phyloP scores from a whole-genome alignment of 2,113 vertebrate genomes.

The Pleuronectes platessa region DNA sequence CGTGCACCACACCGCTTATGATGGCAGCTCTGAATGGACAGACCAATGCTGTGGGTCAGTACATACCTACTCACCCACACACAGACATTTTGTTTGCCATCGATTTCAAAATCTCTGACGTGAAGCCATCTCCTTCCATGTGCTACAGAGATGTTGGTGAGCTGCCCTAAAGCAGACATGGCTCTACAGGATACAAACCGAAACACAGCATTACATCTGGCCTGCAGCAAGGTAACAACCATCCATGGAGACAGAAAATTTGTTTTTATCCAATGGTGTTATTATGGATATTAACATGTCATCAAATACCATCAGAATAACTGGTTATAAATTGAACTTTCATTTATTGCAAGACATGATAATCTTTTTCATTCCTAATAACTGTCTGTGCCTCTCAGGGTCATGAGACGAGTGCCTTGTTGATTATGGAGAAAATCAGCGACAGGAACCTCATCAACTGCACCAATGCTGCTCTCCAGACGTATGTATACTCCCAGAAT shows the following conservation, averaged over 20 bases:
- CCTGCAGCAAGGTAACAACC: constrained; percentile 92
- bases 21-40: constrained; percentile 98
- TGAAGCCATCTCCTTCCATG: constrained; percentile 10
- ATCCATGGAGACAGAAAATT: too few species aligned
- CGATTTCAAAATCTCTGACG: background rate
- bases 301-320: too few species aligned
- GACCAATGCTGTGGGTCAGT: constrained; percentile 94
- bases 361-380: background rate
- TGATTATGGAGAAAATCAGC: constrained; percentile 96
- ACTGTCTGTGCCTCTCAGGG: constrained; percentile 80
- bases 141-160: constrained; percentile 92
- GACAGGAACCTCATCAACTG: constrained; percentile 97
- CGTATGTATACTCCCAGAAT: constrained; percentile 82
- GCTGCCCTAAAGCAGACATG: constrained; percentile 95
- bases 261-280: too few species aligned
- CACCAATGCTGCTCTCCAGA: constrained; percentile 95
- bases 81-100: background rate
- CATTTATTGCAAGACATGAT: background rate
- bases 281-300: too few species aligned
- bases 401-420: constrained; percentile 99
- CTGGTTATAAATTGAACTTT: too few species aligned
- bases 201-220: constrained; percentile 97
- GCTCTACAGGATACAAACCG: constrained; percentile 90
- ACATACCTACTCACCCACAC: background rate
- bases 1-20: constrained; percentile 94